Conservation (phyloP, 2,888 invertebrate species). For the Carterocephalus palaemon region DNA sequence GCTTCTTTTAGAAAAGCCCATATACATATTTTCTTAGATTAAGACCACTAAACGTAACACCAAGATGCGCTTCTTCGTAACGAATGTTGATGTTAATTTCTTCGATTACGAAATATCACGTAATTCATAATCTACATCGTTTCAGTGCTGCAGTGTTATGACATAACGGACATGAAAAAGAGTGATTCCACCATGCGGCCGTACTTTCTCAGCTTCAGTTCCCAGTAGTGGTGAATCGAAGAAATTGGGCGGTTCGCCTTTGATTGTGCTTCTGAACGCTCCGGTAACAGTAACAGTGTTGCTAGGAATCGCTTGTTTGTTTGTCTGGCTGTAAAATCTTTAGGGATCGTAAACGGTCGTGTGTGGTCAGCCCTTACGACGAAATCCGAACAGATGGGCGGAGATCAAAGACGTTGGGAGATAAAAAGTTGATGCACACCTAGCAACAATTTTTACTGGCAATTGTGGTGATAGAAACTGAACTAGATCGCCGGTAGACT, state of each 20-base stretch:
- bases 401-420: conserved; percentile 70
- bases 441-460: conserved; percentile 58
- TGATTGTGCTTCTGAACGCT: conserved; percentile 50
- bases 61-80: no score
- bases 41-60: no score
- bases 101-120: no score
- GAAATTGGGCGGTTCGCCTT: conserved; percentile 52
- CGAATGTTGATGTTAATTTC: no score
- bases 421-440: conserved; percentile 73
- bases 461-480: conserved; percentile 17
- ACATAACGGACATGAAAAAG: conserved; percentile 28
- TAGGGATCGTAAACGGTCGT: conserved; percentile 74
- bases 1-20: no score
- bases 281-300: conserved; percentile 57
- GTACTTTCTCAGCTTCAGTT: conserved; percentile 35
- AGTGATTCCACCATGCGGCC: conserved; percentile 19
- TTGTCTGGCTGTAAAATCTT: conserved; percentile 74
- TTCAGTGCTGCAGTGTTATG: no score
- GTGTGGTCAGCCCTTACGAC: conserved; percentile 79
- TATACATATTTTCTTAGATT: no score
- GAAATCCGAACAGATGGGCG: conserved; percentile 74
- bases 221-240: conserved; percentile 59
- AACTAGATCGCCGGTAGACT: neutral
- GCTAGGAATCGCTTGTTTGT: conserved; percentile 75
- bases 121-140: no score